Base-by-base conservation (phyloP, 2,797 vertebrate genomes). In the Capromys pilorides region DNA sequence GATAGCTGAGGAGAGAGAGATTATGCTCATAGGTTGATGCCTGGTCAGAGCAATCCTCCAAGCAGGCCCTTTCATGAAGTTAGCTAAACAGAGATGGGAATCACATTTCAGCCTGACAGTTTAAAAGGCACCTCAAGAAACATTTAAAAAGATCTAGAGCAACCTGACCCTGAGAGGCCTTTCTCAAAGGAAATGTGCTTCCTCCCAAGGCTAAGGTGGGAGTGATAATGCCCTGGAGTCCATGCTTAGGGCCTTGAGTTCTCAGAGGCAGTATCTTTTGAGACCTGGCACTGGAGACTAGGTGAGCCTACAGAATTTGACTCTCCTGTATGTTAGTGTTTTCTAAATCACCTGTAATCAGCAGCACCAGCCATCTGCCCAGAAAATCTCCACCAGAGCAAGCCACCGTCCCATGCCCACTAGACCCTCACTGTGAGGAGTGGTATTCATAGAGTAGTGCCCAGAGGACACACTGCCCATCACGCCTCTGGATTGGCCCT, bases 51-150 rank as follows among this genome's bases (percentile, higher is more conserved):
- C 51, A 78, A 26, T 87, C 90, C 67, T 95, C 93, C 41, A 51
- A 73, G 57, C 62, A 39, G 26, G 95, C 59, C 80, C 82, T 41
- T 73, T 1, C 6, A 77, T 82, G 77, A 84, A 86, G 93, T n/a
- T 33, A 81, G 59, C 66, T 33, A 97, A 96, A 96, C 67, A 93
- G 80, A 88, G 90, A 64, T 4, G 31, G 80, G 95, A 91, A 73
- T 18, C 87, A 39, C 96, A 90, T 91, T 94, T 90, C 92, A 97
- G 87, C 2, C 0, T 82, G 93, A 94, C 86, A 94, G 86, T 64
- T 96, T 96, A 90, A 97, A 95, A 95, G 5, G 66, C 82, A 93
- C 1, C 8, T 78, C 5, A 97, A 93, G 86, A 95, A 95, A 86
- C 14, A 96, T 92, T 96, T 92, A 61, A 59, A 90, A 97, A 95